phyloP scores from a whole-genome alignment of 1,140 invertebrate species.

The Pogonognathellus flavescens region DNA sequence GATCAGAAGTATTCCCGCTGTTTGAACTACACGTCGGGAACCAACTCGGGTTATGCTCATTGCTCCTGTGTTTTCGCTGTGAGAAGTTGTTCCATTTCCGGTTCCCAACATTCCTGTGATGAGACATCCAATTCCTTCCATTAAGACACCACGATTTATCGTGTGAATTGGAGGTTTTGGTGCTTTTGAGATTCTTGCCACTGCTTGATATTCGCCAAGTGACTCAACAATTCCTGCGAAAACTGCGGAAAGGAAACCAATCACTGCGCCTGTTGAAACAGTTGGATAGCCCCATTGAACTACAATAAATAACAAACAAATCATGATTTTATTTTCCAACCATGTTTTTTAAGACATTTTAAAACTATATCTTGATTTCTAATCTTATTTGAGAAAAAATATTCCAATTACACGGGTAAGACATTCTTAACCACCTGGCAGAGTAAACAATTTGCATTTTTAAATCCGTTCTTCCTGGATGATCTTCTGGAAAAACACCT shows the following conservation, averaged over 20 bases:
- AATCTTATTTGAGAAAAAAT: not conserved
- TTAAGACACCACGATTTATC: slow-evolving; percentile 72
- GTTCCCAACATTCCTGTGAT: slow-evolving; percentile 68
- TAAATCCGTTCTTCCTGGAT: slow-evolving; percentile 83
- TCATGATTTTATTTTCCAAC: not conserved
- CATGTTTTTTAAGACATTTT: not conserved
- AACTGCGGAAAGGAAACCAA: slow-evolving; percentile 87
- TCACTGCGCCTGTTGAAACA: slow-evolving; percentile 79
- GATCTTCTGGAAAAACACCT: slow-evolving; percentile 76
- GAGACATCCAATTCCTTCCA: slow-evolving; percentile 73
- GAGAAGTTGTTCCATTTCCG: slow-evolving; percentile 64
- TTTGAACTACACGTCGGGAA: slow-evolving; percentile 71
- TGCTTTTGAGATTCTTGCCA: slow-evolving; percentile 81
- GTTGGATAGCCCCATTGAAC: slow-evolving; percentile 89
- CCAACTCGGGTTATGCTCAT: slow-evolving; percentile 74
- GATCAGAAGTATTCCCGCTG: slow-evolving; percentile 70
- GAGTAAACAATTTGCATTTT: slow-evolving; percentile 79
- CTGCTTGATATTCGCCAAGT: slow-evolving; percentile 89
- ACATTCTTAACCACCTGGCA: slow-evolving; percentile 84
- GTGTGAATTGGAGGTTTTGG: slow-evolving; percentile 68
- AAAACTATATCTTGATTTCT: not conserved
- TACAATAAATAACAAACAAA: slow-evolving; percentile 65
- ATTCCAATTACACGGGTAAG: slow-evolving; percentile 71
- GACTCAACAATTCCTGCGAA: slow-evolving; percentile 88
- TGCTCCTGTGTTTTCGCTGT: slow-evolving; percentile 73